Conservation (phyloP, 2,888 invertebrate genomes). For the Drosophila diplacantha region DNA sequence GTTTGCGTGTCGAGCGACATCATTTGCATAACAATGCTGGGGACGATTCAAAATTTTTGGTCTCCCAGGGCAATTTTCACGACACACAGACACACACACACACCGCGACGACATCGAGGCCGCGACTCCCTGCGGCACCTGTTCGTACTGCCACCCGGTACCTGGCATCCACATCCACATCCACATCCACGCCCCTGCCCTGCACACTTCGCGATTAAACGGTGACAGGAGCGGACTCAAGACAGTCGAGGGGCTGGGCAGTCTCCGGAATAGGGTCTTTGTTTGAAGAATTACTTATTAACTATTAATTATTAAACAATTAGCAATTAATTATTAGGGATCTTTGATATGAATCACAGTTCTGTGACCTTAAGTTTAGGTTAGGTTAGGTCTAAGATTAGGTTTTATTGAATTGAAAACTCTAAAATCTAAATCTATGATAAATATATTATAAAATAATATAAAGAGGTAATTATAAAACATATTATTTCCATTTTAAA, state of each 20-base stretch:
- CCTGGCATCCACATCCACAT: conserved; percentile 10
- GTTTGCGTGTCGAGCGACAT: conserved; percentile 77
- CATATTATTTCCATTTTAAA: no score
- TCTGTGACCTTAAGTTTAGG: background rate
- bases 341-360: background rate
- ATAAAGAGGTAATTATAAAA: no score
- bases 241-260: background rate
- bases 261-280: fast-evolving
- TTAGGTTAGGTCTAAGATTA: background rate
- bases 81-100: conserved; percentile 25
- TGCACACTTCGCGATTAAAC: conserved; percentile 8
- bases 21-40: conserved; percentile 78
- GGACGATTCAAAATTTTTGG: conserved; percentile 71
- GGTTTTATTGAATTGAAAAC: background rate
- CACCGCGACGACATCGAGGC: conserved; percentile 10
- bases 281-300: background rate
- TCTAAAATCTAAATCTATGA: no score
- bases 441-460: no score
- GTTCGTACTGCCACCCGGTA: conserved; percentile 45
- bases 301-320: background rate
- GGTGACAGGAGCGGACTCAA: background rate
- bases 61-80: conserved; percentile 68
- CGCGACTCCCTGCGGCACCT: conserved; percentile 59
- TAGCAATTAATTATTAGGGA: background rate
- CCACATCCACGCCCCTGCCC: conserved; percentile 3